A percentile compares a stretch with the other conserved stretches of the same genome.
phyloP scores from a whole-genome alignment of 37 sponge, comb jelly and placozoan species.

The Halichondria panicea region DNA sequence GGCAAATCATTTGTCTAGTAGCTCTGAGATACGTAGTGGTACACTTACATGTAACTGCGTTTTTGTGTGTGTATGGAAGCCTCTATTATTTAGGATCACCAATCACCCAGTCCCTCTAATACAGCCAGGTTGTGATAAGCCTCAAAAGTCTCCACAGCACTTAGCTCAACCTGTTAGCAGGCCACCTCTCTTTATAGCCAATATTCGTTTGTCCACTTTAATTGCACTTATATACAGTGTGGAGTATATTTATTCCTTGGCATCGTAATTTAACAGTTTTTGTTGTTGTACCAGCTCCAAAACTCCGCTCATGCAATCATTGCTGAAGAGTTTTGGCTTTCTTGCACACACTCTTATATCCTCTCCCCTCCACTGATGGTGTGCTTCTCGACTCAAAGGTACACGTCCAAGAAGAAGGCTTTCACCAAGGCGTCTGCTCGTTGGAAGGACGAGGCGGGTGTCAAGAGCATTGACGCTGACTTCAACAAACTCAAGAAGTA shows the following conservation, averaged over 20 bases:
- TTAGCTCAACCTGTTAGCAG: no score
- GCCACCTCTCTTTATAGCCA: no score
- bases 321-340: constrained; percentile 79
- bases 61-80: background rate
- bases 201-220: no score
- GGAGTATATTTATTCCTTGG: no score
- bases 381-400: constrained; percentile 53
- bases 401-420: constrained; percentile 94
- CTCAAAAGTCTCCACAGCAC: no score
- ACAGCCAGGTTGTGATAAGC: no score
- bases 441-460: constrained; percentile 88
- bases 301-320: constrained; percentile 86
- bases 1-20: no score
- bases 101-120: no score
- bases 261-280: no score
- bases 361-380: background rate
- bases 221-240: no score
- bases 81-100: background rate
- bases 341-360: background rate
- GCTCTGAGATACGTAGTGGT: background rate
- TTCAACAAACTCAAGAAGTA: constrained; percentile 96
- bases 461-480: constrained; percentile 79
- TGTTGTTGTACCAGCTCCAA: constrained; percentile 35
- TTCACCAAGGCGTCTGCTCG: constrained; percentile 73
- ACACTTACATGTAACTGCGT: background rate